Conservation (phyloP, 2,888 invertebrate species). For the Drosophila maculinotata region DNA sequence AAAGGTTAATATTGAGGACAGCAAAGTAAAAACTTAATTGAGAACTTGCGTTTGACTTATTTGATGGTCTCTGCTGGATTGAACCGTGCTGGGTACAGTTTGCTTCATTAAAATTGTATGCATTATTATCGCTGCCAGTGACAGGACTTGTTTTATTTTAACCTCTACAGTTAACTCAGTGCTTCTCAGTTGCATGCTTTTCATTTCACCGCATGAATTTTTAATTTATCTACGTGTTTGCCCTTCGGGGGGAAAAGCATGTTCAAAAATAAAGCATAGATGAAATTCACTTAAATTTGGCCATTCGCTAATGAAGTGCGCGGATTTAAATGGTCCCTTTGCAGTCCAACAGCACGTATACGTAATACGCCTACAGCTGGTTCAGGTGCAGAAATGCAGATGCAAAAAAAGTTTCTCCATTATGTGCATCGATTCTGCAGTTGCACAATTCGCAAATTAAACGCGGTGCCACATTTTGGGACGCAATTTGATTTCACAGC, state of each 20-base stretch:
- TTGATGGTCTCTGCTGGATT: background rate
- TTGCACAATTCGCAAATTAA: constrained; percentile 20
- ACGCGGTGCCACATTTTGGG: constrained; percentile 8
- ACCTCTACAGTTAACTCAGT: constrained; percentile 8
- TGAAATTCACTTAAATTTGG: constrained; percentile 10
- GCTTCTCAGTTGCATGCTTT: constrained; percentile 14
- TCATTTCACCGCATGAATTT: constrained; percentile 38
- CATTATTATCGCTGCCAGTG: background rate
- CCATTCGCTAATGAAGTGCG: constrained; percentile 46
- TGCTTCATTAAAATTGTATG: constrained; percentile 7
- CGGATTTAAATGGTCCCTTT: constrained; percentile 11
- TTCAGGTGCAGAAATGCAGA: constrained; percentile 1
- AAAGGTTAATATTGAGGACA: too few species aligned
- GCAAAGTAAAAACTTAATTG: too few species aligned
- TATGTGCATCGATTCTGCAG: constrained; percentile 30
- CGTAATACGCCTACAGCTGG: constrained; percentile 25
- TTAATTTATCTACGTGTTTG: constrained; percentile 27
- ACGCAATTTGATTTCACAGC: constrained; percentile 15
- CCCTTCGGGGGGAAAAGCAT: constrained; percentile 7
- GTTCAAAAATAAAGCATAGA: constrained; percentile 6
- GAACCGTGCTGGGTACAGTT: too few species aligned
- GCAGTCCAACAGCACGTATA: constrained; percentile 22
- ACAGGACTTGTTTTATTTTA: constrained; percentile 14
- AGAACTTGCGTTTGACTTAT: too few species aligned
- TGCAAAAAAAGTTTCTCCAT: constrained; percentile 1